Evolutionary conservation across 2,113 vertebrate species (phyloP), one percentile per base, ranked within the genome.

Genomic region (Bujurquina vittata): DNA sequence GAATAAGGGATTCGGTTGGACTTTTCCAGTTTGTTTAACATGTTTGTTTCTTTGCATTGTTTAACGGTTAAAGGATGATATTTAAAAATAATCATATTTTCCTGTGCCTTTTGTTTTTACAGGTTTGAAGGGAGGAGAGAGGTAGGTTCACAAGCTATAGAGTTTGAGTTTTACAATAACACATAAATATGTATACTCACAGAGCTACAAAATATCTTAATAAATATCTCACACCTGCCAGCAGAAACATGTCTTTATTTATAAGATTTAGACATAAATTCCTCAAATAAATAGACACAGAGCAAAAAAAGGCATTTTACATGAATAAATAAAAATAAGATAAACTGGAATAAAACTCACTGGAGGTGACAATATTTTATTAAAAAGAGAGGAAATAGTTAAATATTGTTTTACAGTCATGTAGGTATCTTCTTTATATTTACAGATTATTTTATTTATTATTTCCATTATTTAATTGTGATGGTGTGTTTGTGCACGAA

Each of bases 71-170:
- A 15, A 46, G 12, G 62, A 43, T 1, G 3, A 23, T 40, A 7
- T 43, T 65, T 20, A 23, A 46, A 67, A 23, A 40, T 55, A 29
- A 78, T 29, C 5, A 1, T 22, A 3, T 67, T 46, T 78, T 18
- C 65, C 10, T 22, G n/a, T 14, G 9, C 58, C 0, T 33, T 77
- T 90, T 81, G 62, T 14, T 84, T 89, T 77, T 22, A 26, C 92
- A 95, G 94, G 83, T 81, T 78, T 31, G 75, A 94, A 14, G 35
- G 26, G 12, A 89, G 83, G 77, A 80, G 61, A 35, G 87, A 94
- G 84, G 94, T 95, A 84, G 52, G 86, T 40, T 11, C 10, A 37
- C 35, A 37, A 10, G 35, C 35, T 37, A 37, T 37, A 37, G 35
- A 37, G 7, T 43, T 14, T 43, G 35, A 37, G 7, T 43, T 14